A percentile compares a stretch with the other conserved stretches of the same genome.
Evolutionary conservation across 2,797 vertebrate genomes (phyloP).

Genomic region (Garrulus glandarius): DNA sequence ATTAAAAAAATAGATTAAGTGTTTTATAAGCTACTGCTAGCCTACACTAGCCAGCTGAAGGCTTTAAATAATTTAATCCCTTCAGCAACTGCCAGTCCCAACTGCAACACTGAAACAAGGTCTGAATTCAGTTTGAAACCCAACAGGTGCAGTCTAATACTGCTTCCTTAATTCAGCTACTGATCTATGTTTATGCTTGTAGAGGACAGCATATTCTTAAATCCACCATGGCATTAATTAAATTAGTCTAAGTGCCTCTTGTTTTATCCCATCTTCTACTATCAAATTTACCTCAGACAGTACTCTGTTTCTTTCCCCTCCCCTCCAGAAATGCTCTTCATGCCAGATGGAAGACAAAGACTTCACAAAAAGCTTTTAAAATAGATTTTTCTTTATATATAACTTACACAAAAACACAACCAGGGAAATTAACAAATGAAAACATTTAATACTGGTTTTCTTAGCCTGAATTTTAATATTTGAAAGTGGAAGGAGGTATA

Average conservation of each 20-base stretch:
- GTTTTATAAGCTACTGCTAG: slow-evolving; percentile 80
- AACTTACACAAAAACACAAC: not conserved
- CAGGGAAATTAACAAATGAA: not conserved
- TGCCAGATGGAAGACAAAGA: slow-evolving; percentile 44
- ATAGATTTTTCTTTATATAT: not conserved
- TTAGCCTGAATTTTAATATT: not conserved
- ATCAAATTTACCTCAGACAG: slow-evolving; percentile 58
- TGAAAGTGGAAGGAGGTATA: not conserved
- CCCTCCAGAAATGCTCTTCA: slow-evolving; percentile 11
- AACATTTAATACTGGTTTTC: not conserved
- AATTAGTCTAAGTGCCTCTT: slow-evolving; percentile 65
- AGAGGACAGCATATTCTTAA: slow-evolving; percentile 61
- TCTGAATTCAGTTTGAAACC: slow-evolving; percentile 76
- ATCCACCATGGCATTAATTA: slow-evolving; percentile 63
- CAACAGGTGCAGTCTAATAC: slow-evolving; percentile 80
- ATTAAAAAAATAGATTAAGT: slow-evolving; percentile 85
- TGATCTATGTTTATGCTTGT: slow-evolving; percentile 58
- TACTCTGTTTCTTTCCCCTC: slow-evolving; percentile 10
- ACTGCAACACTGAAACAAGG: slow-evolving; percentile 78
- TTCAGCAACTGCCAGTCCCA: slow-evolving; percentile 82
- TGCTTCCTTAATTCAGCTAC: slow-evolving; percentile 58
- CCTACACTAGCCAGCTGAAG: slow-evolving; percentile 82
- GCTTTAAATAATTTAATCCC: slow-evolving; percentile 88
- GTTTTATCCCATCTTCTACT: slow-evolving; percentile 53
- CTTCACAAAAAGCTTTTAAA: slow-evolving; percentile 3